phyloP scores from a whole-genome alignment of 1,140 invertebrate genomes.

The Temnothorax nylanderi region DNA sequence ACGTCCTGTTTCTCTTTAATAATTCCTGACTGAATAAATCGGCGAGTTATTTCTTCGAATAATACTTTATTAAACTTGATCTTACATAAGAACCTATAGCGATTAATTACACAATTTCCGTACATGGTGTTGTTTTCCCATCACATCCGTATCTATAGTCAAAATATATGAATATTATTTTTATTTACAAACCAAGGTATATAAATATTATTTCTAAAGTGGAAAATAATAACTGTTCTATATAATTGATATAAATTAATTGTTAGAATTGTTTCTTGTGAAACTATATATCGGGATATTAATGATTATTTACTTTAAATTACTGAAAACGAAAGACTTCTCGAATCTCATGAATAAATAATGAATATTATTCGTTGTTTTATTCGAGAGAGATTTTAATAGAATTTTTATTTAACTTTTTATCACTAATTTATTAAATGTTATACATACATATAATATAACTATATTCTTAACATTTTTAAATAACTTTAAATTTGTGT shows the following conservation, averaged over 20 bases:
- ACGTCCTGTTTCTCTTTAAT: neutral
- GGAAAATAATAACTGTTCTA: neutral
- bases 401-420: neutral
- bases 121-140: neutral
- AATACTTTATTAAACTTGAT: slow-evolving; percentile 1
- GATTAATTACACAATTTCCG: neutral
- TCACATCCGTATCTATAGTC: neutral
- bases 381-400: neutral
- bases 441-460: too few species aligned
- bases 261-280: neutral
- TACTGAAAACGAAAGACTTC: neutral
- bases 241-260: neutral
- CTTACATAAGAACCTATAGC: neutral
- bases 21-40: neutral
- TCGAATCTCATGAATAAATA: neutral
- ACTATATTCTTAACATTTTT: too few species aligned
- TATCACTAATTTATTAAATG: neutral
- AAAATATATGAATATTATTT: neutral
- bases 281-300: neutral
- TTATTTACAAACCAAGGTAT: neutral
- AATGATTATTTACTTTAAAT: neutral
- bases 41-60: neutral
- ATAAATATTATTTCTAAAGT: neutral
- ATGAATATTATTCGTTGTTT: neutral
- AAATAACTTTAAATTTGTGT: too few species aligned